Evolutionary conservation across 2,113 vertebrate species (phyloP), one percentile per base, ranked within the genome.

Genomic region (Tiliqua scincoides): DNA sequence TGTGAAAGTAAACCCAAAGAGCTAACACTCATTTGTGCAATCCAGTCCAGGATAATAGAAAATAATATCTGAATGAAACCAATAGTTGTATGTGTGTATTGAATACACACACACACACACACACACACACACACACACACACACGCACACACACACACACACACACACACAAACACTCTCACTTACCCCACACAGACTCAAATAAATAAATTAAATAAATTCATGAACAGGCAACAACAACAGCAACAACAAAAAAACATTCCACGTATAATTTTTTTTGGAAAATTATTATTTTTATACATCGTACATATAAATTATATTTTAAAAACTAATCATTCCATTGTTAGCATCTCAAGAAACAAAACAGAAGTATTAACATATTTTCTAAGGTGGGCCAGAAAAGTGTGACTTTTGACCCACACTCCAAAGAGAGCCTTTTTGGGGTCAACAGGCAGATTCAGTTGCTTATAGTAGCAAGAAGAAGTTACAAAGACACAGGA

Each of bases 141-240:
- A 10, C 48, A n/a, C 40, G 30, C 23, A 61, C 25, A 11, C 7
- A 40, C 17, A 63, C 32, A 43, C 79, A 94, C 95, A 95, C 92
- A 93, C 87, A 96, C 79, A 94, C 95, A 95, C 93, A 94, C 86
- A 96, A 17, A 65, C 25, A 62, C 35, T 17, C 23, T 93, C 88
- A 94, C 93, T 95, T 82, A 91, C 83, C 84, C 89, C 85, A 63
- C 93, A 91, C 75, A 94, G 95, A 96, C 93, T 93, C 88, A 96
- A 97, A 96, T 97, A 97, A 97, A 97, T 97, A 93, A 97, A 90
- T 95, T 96, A 97, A 97, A 96, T 96, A 95, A 95, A 91, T 93
- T 93, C 86, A 57, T 86, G 88, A 87, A 92, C 92, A 92, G 91
- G 84, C 92, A 89, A 89, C 88, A 91, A 91, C 83, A n/a, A 35